Conservation (phyloP, 2,113 vertebrate genomes). For the Tyrannus savana region DNA sequence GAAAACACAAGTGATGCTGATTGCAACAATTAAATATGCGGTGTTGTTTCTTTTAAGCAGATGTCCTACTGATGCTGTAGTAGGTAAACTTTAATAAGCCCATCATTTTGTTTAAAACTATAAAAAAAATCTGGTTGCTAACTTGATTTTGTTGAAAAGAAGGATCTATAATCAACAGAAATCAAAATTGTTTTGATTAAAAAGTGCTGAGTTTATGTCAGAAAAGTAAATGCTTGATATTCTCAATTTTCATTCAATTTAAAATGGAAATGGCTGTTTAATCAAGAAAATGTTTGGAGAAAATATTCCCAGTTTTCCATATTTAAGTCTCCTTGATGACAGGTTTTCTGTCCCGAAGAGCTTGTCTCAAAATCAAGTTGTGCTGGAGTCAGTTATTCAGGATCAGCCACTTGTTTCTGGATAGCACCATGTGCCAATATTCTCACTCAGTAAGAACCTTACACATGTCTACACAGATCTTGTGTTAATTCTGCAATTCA, state of each 20-base stretch:
- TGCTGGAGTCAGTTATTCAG: not conserved
- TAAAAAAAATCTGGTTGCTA: not conserved
- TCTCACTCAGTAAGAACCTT: not conserved
- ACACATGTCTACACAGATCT: not conserved
- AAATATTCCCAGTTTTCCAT: not conserved
- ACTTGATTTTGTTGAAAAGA: not conserved
- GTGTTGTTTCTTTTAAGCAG: not conserved
- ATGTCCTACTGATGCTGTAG: not conserved
- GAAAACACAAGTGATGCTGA: not conserved
- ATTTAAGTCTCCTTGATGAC: conserved; percentile 1
- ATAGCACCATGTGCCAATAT: not conserved
- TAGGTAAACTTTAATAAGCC: not conserved
- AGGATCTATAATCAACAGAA: not conserved
- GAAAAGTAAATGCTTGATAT: not conserved
- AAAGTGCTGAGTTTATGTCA: not conserved
- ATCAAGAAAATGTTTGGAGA: conserved; percentile 10
- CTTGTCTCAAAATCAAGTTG: not conserved
- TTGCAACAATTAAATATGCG: not conserved
- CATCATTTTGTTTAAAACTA: not conserved
- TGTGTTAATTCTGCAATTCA: not conserved
- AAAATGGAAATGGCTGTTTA: conserved; percentile 28
- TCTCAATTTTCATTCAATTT: conserved; percentile 18
- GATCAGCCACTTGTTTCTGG: not conserved
- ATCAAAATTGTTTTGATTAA: conserved; percentile 2
- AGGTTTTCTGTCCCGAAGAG: not conserved